phyloP scores from a whole-genome alignment of 2,797 vertebrate species.

The Argyrosomus regius region DNA sequence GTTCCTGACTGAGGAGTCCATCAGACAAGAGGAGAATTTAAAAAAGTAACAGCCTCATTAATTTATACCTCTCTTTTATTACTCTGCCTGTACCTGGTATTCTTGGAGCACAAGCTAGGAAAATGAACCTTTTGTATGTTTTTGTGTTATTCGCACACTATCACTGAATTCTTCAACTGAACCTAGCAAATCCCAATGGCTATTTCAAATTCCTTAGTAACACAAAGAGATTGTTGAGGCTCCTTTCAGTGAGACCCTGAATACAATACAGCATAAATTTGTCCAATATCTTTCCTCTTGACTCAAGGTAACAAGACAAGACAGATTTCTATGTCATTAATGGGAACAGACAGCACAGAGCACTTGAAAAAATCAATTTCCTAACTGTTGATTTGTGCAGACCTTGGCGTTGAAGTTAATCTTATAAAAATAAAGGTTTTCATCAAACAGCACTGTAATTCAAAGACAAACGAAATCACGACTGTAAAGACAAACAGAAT shows the following conservation, averaged over 20 bases:
- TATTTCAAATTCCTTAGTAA: neutral
- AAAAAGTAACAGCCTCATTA: neutral
- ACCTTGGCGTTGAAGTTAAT: neutral
- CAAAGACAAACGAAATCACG: neutral
- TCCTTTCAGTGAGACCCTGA: neutral
- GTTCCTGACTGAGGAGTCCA: neutral
- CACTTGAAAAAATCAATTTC: neutral
- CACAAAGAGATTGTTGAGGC: neutral
- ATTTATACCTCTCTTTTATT: neutral
- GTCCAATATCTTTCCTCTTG: neutral
- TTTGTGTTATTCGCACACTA: neutral
- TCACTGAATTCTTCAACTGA: neutral
- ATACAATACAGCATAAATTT: neutral
- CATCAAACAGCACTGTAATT: neutral
- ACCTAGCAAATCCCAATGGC: neutral
- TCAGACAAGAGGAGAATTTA: too few species aligned
- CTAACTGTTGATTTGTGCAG: neutral
- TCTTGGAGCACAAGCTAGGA: neutral
- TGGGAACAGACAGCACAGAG: neutral
- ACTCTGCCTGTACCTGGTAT: neutral
- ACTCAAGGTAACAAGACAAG: neutral
- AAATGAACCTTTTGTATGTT: neutral
- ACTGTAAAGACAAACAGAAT: neutral
- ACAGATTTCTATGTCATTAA: neutral
- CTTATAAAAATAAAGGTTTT: conserved; percentile 1